Evolutionary conservation across 1,140 invertebrate species (phyloP).

Genomic region (Magallana ariakensis): DNA sequence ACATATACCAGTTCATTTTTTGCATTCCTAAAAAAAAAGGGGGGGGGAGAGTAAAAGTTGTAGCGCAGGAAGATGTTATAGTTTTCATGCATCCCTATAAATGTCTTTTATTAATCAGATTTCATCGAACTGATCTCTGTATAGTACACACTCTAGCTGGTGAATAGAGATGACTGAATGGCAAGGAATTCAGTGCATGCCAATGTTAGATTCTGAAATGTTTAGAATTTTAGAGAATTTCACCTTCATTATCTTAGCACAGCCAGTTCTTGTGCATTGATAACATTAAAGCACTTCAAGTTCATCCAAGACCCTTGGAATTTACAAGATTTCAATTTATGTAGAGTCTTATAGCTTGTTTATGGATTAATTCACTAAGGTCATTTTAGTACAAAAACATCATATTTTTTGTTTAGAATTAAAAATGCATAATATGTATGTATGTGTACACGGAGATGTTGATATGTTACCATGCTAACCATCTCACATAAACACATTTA

Average conservation of each 20-base stretch:
- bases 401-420: background rate
- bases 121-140: background rate
- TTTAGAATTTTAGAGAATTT: constrained; percentile 25
- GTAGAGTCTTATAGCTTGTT: background rate
- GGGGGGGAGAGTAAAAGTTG: no score
- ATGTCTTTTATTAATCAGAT: background rate
- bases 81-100: background rate
- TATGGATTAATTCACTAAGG: background rate
- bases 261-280: background rate
- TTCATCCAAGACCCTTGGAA: background rate
- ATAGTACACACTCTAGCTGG: background rate
- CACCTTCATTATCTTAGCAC: background rate
- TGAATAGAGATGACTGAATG: background rate
- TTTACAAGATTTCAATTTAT: background rate
- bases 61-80: no score
- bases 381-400: no score
- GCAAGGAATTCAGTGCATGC: constrained; percentile 14
- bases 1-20: no score
- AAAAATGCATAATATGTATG: background rate
- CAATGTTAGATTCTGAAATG: background rate
- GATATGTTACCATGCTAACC: background rate
- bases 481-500: constrained; percentile 17
- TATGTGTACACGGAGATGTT: background rate
- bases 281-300: constrained; percentile 21
- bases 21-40: no score